Percentiles rank a stretch among this genome's conserved stretches.
Conservation (phyloP, 2,113 vertebrate species). For the Theropithecus gelada region DNA sequence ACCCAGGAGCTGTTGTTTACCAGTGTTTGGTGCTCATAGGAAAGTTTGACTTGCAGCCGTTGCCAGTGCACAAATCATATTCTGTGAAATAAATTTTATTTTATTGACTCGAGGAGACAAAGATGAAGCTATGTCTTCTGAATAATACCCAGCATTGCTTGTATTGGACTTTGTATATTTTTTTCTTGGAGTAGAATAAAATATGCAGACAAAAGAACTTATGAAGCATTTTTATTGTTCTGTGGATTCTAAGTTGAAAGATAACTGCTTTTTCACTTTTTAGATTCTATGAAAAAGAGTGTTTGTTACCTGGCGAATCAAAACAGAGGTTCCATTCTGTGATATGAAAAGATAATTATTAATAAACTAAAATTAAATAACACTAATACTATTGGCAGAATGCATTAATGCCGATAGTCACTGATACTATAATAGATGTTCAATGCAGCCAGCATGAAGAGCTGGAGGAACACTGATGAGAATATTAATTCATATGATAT, state of each 20-base stretch:
- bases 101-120: not conserved
- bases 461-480: not conserved
- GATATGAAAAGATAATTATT: not conserved
- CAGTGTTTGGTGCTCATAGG: not conserved
- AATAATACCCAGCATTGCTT: not conserved
- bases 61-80: not conserved
- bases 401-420: not conserved
- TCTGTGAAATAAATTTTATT: not conserved
- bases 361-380: not conserved
- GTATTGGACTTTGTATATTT: not conserved
- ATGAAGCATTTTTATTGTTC: slow-evolving; percentile 5
- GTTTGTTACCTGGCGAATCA: too few species aligned
- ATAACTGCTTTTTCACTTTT: not conserved
- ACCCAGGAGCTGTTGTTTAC: not conserved
- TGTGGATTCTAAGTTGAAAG: not conserved
- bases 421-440: not conserved
- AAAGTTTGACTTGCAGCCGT: not conserved
- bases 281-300: not conserved
- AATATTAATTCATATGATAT: not conserved
- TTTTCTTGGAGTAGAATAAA: not conserved
- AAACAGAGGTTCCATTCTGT: too few species aligned
- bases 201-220: not conserved
- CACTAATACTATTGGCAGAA: not conserved
- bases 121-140: not conserved
- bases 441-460: not conserved